Percentiles rank a stretch among this genome's conserved stretches.
Conservation (phyloP, 2,888 invertebrate genomes). For the Tetheella fluctuosa region DNA sequence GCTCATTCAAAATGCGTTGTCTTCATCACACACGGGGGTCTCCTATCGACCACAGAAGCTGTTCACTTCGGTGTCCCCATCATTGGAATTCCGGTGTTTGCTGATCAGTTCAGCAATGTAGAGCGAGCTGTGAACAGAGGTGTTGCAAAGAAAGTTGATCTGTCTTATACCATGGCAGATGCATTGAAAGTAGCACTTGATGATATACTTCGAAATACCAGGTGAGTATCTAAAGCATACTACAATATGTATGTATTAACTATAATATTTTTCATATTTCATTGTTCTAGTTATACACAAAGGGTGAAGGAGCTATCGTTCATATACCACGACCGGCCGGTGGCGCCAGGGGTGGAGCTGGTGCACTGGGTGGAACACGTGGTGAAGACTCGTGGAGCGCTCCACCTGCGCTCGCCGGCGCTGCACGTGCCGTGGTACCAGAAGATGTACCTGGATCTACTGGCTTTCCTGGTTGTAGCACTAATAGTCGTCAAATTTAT, state of each 20-base stretch:
- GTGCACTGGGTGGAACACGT: conserved; percentile 45
- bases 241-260: too few species aligned
- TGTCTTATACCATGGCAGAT: conserved; percentile 35
- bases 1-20: conserved; percentile 48
- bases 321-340: conserved; percentile 44
- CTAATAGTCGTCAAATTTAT: not conserved
- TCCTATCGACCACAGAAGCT: conserved; percentile 44
- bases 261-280: too few species aligned
- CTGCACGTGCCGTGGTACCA: conserved; percentile 53
- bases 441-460: conserved; percentile 55
- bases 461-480: conserved; percentile 26
- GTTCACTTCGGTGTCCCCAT: conserved; percentile 45
- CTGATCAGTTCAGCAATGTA: conserved; percentile 43
- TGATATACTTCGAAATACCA: conserved; percentile 35
- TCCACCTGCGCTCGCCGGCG: conserved; percentile 55
- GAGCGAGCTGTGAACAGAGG: conserved; percentile 35
- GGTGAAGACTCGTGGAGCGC: conserved; percentile 46
- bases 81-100: conserved; percentile 46
- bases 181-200: conserved; percentile 33
- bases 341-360: conserved; percentile 34
- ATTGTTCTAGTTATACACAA: conserved; percentile 28
- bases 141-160: conserved; percentile 32
- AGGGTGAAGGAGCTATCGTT: conserved; percentile 39
- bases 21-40: conserved; percentile 49
- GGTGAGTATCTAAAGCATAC: too few species aligned